These are phyloP conservation scores for Plodia interpunctella DNA, from an alignment of 1,140 invertebrate genomes.

Conservation along the genomic window DNA sequence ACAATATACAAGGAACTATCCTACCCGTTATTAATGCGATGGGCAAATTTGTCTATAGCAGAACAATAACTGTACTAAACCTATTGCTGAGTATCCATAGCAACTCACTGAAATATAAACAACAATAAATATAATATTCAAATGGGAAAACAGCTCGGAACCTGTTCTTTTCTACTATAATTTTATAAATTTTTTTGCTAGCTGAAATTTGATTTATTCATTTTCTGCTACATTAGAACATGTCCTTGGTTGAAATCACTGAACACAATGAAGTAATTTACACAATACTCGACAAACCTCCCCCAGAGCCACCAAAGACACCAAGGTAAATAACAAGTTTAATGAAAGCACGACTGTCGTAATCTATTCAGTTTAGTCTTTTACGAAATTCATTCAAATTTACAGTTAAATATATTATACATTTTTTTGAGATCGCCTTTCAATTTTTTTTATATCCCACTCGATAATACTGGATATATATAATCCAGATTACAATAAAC, in stretches of 20 bases:
- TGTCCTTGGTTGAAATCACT: slow-evolving; percentile 64
- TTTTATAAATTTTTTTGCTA: slow-evolving; percentile 4
- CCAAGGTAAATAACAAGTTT: slow-evolving; percentile 40
- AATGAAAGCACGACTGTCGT: too few species aligned
- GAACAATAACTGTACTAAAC: too few species aligned
- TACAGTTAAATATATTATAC: too few species aligned
- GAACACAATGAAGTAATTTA: slow-evolving; percentile 65
- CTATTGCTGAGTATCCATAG: slow-evolving; percentile 1
- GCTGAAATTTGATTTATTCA: background rate
- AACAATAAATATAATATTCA: background rate
- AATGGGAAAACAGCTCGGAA: background rate
- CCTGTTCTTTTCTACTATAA: background rate
- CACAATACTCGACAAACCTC: slow-evolving; percentile 64
- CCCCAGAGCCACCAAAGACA: slow-evolving; percentile 63
- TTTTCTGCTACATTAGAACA: slow-evolving; percentile 16
- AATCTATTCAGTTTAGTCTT: too few species aligned
- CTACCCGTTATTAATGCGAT: too few species aligned
- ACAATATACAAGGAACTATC: too few species aligned
- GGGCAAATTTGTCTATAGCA: too few species aligned
- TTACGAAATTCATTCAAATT: too few species aligned
- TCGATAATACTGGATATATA: too few species aligned
- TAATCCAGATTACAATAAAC: too few species aligned
- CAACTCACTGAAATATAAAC: background rate
- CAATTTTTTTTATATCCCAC: too few species aligned
- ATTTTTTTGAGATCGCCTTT: too few species aligned